Conservation (phyloP, 1,140 invertebrate genomes). For the Ostrea denselamellosa region DNA sequence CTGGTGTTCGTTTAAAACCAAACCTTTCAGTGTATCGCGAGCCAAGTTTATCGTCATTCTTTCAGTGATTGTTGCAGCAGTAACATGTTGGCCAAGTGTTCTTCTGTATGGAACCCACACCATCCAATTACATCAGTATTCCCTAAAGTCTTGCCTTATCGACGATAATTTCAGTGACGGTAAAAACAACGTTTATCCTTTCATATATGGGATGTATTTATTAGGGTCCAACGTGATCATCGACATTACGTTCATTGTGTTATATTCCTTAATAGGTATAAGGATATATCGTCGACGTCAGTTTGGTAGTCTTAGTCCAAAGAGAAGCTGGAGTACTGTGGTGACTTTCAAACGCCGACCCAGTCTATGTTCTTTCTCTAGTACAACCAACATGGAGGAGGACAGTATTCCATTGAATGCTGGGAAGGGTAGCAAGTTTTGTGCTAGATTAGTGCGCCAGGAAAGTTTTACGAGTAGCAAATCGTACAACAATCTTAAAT, state of each 20-base stretch:
- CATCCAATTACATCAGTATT: background rate
- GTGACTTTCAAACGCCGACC: background rate
- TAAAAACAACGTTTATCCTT: constrained; percentile 1
- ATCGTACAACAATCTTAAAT: background rate
- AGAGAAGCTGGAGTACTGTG: background rate
- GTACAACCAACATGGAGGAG: constrained; percentile 18
- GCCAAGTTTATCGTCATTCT: constrained; percentile 39
- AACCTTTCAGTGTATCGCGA: constrained; percentile 39
- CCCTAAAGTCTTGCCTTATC: constrained; percentile 43
- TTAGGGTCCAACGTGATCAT: constrained; percentile 41
- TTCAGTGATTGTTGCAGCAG: constrained; percentile 24
- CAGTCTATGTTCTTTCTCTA: constrained; percentile 38
- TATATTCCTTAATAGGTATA: constrained; percentile 44
- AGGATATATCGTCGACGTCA: constrained; percentile 23
- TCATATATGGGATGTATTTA: constrained; percentile 43
- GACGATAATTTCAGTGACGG: constrained; percentile 38
- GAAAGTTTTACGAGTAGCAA: constrained; percentile 29
- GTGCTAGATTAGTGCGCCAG: constrained; percentile 36
- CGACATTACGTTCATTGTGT: constrained; percentile 30
- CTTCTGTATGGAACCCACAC: constrained; percentile 50
- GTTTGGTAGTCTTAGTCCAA: constrained; percentile 38
- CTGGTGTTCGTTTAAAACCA: constrained; percentile 46
- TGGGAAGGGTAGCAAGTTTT: background rate
- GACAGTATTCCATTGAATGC: constrained; percentile 30
- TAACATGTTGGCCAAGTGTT: constrained; percentile 54